These are phyloP conservation scores for Trichogramma dendrolimi DNA, from an alignment of 2,888 invertebrate genomes.

Conservation along the genomic window DNA sequence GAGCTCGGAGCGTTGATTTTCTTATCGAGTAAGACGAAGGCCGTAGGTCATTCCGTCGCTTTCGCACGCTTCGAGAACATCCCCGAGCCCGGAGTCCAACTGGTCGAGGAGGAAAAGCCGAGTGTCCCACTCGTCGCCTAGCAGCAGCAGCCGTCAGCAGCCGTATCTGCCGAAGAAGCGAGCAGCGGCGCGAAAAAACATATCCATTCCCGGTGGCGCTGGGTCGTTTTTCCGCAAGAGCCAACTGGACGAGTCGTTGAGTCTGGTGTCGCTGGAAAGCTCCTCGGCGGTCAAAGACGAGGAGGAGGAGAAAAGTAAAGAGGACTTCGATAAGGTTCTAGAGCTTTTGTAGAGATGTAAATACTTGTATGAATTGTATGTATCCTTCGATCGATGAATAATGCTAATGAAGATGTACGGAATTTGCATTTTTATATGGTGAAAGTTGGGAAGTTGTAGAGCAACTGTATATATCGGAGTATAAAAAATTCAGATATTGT, in stretches of 20 bases:
- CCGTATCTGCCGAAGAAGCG: background rate
- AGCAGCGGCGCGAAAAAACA: constrained; percentile 9
- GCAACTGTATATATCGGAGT: too few relatives aligned
- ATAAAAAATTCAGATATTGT: too few relatives aligned
- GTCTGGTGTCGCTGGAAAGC: constrained; percentile 35
- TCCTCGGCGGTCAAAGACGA: constrained; percentile 29
- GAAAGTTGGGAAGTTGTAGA: too few relatives aligned
- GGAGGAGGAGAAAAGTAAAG: constrained; percentile 32
- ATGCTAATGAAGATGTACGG: background rate
- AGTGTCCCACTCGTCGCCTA: background rate
- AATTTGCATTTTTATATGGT: background rate
- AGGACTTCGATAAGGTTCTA: too few relatives aligned
- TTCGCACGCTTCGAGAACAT: constrained; percentile 49
- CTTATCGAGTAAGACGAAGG: background rate
- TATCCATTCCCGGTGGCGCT: constrained; percentile 24
- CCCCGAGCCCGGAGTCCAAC: constrained; percentile 42
- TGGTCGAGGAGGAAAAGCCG: constrained; percentile 29
- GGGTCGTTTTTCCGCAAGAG: background rate
- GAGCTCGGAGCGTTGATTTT: constrained; percentile 6
- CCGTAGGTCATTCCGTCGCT: constrained; percentile 36
- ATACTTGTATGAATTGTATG: too few relatives aligned
- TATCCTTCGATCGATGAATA: background rate
- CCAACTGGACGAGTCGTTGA: constrained; percentile 34
- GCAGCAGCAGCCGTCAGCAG: background rate
- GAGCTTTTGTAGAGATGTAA: too few relatives aligned